A percentile compares a stretch with the other conserved stretches of the same genome.
Conservation (phyloP, 2,888 invertebrate genomes). For the Drosophila mimica region DNA sequence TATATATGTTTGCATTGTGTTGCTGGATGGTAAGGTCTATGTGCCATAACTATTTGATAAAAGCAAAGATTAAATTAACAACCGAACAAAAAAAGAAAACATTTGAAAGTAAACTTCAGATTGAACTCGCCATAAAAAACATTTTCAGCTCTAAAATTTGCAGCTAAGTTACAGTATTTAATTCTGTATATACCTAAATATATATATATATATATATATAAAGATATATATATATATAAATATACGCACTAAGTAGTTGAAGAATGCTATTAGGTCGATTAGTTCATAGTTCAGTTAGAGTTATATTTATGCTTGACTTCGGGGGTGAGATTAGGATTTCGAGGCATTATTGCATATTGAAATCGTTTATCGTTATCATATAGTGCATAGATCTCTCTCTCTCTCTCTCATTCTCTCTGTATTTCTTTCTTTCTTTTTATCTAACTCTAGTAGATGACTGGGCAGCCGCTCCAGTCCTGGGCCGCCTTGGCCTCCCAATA, state of each 20-base stretch:
- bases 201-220: slow-evolving; percentile 19
- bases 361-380: slow-evolving; percentile 45
- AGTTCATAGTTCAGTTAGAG: slow-evolving; percentile 40
- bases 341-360: slow-evolving; percentile 49
- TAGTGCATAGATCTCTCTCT: slow-evolving; percentile 30
- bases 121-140: slow-evolving; percentile 39
- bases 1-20: slow-evolving; percentile 18
- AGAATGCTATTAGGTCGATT: slow-evolving; percentile 56
- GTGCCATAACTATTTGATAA: slow-evolving; percentile 57
- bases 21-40: slow-evolving; percentile 55
- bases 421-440: neutral
- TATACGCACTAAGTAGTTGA: slow-evolving; percentile 42
- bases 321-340: slow-evolving; percentile 34
- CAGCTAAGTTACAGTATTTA: slow-evolving; percentile 56
- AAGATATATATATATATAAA: slow-evolving; percentile 14
- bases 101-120: slow-evolving; percentile 28
- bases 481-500: slow-evolving; percentile 97
- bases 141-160: slow-evolving; percentile 48
- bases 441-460: slow-evolving; percentile 89
- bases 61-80: slow-evolving; percentile 51
- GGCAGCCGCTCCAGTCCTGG: slow-evolving; percentile 95
- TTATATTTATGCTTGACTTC: slow-evolving; percentile 51
- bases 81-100: slow-evolving; percentile 26
- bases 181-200: slow-evolving; percentile 35
- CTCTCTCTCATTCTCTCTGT: neutral